phyloP scores from a whole-genome alignment of 2,888 invertebrate genomes.

The Proisotoma minuta region DNA sequence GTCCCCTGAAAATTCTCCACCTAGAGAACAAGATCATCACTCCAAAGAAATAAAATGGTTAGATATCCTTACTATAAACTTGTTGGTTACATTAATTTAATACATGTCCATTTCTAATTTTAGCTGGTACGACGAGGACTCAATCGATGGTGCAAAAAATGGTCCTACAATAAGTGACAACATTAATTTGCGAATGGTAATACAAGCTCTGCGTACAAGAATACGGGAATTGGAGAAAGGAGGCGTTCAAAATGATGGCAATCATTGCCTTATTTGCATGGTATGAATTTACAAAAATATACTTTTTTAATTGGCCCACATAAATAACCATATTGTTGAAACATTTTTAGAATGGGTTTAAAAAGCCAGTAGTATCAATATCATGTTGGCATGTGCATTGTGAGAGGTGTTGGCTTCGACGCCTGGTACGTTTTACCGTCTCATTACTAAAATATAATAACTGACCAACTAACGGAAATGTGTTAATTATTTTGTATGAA shows the following conservation, averaged over 20 bases:
- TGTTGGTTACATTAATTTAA: not conserved
- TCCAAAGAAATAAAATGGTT: conserved; percentile 3
- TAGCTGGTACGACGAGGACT: conserved; percentile 34
- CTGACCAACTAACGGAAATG: not conserved
- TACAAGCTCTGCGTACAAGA: conserved; percentile 70
- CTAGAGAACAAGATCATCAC: conserved; percentile 32
- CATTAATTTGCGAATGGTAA: conserved; percentile 50
- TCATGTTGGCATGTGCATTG: conserved; percentile 97
- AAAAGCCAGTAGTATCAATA: conserved; percentile 82
- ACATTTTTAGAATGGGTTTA: conserved; percentile 56
- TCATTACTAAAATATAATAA: not conserved
- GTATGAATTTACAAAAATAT: conserved; percentile 54
- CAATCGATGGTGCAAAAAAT: conserved; percentile 33
- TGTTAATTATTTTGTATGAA: conserved; percentile 39
- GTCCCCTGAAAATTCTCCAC: conserved; percentile 57
- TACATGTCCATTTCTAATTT: not conserved
- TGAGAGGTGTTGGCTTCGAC: conserved; percentile 73
- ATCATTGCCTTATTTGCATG: conserved; percentile 83
- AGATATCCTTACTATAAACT: too few relatives aligned
- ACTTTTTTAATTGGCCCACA: not conserved
- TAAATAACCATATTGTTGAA: not conserved
- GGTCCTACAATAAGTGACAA: conserved; percentile 29
- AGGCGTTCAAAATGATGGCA: conserved; percentile 47
- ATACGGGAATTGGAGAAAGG: conserved; percentile 69
- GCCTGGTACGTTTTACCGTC: conserved; percentile 56